Evolutionary conservation across 2,113 vertebrate genomes (phyloP).

Genomic region (Vimba vimba): DNA sequence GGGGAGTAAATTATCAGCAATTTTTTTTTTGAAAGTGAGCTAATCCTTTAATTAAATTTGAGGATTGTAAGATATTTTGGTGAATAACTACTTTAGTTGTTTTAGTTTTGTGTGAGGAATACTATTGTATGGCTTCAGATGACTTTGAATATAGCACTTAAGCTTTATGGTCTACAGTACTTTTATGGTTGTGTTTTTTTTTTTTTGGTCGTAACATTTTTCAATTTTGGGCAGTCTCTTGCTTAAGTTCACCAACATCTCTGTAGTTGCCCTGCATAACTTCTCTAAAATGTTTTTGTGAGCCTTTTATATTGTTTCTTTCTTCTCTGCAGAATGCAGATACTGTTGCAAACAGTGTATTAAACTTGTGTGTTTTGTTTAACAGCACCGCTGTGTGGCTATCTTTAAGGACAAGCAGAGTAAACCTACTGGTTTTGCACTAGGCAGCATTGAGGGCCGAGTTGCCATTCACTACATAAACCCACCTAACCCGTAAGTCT

Average conservation of each 20-base stretch:
- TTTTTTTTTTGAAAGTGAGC: too few relatives aligned
- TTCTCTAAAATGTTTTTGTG: neutral
- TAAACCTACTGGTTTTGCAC: slow-evolving; percentile 97
- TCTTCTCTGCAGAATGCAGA: neutral
- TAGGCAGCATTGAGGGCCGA: slow-evolving; percentile 97
- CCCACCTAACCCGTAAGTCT: slow-evolving; percentile 95
- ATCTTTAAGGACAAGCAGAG: slow-evolving; percentile 99
- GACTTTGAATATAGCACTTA: too few relatives aligned
- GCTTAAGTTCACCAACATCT: neutral
- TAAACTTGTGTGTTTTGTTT: slow-evolving; percentile 13
- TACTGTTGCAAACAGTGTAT: neutral
- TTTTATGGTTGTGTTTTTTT: too few relatives aligned
- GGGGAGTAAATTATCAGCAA: too few relatives aligned
- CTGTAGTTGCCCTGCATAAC: neutral
- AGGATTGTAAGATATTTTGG: too few relatives aligned
- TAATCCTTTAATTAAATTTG: too few relatives aligned
- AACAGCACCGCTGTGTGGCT: slow-evolving; percentile 96
- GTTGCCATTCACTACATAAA: slow-evolving; percentile 99
- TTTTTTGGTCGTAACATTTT: too few relatives aligned
- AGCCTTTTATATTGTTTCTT: neutral
- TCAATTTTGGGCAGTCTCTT: too few relatives aligned
- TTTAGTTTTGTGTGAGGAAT: too few relatives aligned
- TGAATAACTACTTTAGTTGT: too few relatives aligned
- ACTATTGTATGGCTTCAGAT: too few relatives aligned
- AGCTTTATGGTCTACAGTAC: too few relatives aligned